These are phyloP conservation scores for Drosophila melanica DNA, from an alignment of 1,140 invertebrate species.

Conservation along the genomic window DNA sequence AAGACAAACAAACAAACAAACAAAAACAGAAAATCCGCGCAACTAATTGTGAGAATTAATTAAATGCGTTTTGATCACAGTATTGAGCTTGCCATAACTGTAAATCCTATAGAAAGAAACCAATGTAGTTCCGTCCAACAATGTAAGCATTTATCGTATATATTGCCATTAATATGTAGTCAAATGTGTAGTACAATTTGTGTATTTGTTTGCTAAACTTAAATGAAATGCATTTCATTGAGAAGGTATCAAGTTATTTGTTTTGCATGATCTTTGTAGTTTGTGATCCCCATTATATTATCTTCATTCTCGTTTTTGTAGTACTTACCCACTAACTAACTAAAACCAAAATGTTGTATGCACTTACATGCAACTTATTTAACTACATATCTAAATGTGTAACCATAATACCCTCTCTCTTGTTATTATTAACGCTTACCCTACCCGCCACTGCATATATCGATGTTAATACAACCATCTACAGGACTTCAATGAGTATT, in stretches of 20 bases:
- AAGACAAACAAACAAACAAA: constrained; percentile 38
- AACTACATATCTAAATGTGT: constrained; percentile 70
- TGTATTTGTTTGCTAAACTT: constrained; percentile 23
- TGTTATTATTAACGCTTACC: constrained; percentile 83
- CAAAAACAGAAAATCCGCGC: constrained; percentile 2
- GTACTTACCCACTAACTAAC: constrained; percentile 58
- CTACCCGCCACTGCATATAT: constrained; percentile 82
- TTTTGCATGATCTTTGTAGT: constrained; percentile 80
- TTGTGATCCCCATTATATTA: constrained; percentile 16
- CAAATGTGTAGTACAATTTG: constrained; percentile 40
- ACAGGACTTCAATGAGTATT: constrained; percentile 84
- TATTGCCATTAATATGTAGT: constrained; percentile 53
- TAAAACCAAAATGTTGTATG: constrained; percentile 12
- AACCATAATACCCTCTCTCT: constrained; percentile 79
- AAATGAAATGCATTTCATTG: constrained; percentile 23
- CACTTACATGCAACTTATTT: constrained; percentile 19
- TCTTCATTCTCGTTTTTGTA: constrained; percentile 5
- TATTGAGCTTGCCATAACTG: constrained; percentile 79
- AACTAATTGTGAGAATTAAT: constrained; percentile 61
- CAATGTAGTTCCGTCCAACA: constrained; percentile 50
- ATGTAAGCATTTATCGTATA: constrained; percentile 6
- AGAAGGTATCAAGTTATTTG: constrained; percentile 52
- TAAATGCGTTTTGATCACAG: constrained; percentile 56
- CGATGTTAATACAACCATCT: constrained; percentile 80
- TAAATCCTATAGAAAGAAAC: constrained; percentile 23